These are phyloP conservation scores for Nyctalus aviator DNA, from an alignment of 2,797 vertebrate genomes.

Conservation along the genomic window DNA sequence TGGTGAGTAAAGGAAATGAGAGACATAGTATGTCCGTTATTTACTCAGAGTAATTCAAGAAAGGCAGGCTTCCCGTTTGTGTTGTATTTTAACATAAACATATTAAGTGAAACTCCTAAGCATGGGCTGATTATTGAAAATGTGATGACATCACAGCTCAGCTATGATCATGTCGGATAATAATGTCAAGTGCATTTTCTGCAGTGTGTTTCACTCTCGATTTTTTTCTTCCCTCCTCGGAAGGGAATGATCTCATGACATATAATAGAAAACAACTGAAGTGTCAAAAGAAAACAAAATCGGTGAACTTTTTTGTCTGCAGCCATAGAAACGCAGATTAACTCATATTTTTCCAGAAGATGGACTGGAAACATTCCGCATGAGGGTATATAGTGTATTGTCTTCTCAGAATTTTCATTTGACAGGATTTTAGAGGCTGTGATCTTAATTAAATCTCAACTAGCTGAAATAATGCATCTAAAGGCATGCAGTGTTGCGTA, in stretches of 20 bases:
- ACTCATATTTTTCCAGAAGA: constrained; percentile 91
- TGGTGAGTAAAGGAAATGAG: constrained; percentile 51
- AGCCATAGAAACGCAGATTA: constrained; percentile 96
- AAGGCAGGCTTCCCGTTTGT: constrained; percentile 46
- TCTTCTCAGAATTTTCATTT: constrained; percentile 95
- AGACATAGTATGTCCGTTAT: constrained; percentile 2
- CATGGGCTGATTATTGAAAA: constrained; percentile 87
- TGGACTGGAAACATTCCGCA: constrained; percentile 94
- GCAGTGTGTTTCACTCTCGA: constrained; percentile 82
- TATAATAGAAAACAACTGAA: constrained; percentile 92
- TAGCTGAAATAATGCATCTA: constrained; percentile 94
- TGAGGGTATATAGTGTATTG: constrained; percentile 93
- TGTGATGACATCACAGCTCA: constrained; percentile 88
- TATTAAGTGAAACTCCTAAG: constrained; percentile 82
- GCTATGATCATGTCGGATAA: constrained; percentile 87
- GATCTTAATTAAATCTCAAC: constrained; percentile 99
- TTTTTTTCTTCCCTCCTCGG: constrained; percentile 80
- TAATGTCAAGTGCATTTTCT: constrained; percentile 88
- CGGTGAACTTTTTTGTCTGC: constrained; percentile 94
- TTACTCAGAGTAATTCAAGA: constrained; percentile 52
- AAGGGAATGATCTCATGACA: constrained; percentile 90
- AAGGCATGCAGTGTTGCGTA: constrained; percentile 93
- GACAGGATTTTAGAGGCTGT: constrained; percentile 95
- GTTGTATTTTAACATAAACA: constrained; percentile 76
- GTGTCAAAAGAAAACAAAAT: constrained; percentile 94